Evolutionary conservation across 2,888 invertebrate genomes (phyloP).

Genomic region (Lottia gigantea): DNA sequence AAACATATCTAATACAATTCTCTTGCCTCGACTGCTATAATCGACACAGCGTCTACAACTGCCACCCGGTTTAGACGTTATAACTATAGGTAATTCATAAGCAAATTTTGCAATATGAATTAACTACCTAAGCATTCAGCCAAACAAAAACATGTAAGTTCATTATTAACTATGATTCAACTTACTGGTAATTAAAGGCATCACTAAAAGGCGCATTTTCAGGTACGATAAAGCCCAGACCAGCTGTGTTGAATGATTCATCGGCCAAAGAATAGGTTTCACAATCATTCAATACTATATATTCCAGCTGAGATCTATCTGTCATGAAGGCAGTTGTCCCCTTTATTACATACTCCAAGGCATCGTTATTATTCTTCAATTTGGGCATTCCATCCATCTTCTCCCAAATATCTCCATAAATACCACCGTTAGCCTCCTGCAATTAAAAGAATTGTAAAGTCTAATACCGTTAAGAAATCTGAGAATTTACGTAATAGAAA

Average conservation of each 20-base stretch:
- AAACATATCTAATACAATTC: no score
- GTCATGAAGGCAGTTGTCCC: slow-evolving; percentile 38
- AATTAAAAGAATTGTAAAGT: neutral
- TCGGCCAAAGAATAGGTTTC: slow-evolving; percentile 31
- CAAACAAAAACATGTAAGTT: neutral
- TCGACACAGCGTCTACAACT: no score
- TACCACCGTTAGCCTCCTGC: slow-evolving; percentile 35
- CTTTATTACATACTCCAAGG: slow-evolving; percentile 27
- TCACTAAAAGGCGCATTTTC: slow-evolving; percentile 36
- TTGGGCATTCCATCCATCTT: slow-evolving; percentile 33
- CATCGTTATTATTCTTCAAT: slow-evolving; percentile 34
- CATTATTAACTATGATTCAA: neutral
- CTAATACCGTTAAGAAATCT: no score
- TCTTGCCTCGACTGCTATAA: no score
- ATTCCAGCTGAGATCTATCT: slow-evolving; percentile 36
- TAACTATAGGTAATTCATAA: no score
- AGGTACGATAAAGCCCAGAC: slow-evolving; percentile 38
- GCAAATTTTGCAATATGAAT: no score
- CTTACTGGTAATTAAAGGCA: slow-evolving; percentile 39
- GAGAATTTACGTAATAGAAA: no score
- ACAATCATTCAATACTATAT: slow-evolving; percentile 33
- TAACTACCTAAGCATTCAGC: no score
- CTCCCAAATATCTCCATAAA: slow-evolving; percentile 36
- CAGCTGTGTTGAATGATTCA: slow-evolving; percentile 39
- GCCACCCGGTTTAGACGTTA: no score